Evolutionary conservation across 2,888 invertebrate species (phyloP), one percentile per base, ranked within the genome.

Genomic region (Dasysyrphus albostriatus): DNA sequence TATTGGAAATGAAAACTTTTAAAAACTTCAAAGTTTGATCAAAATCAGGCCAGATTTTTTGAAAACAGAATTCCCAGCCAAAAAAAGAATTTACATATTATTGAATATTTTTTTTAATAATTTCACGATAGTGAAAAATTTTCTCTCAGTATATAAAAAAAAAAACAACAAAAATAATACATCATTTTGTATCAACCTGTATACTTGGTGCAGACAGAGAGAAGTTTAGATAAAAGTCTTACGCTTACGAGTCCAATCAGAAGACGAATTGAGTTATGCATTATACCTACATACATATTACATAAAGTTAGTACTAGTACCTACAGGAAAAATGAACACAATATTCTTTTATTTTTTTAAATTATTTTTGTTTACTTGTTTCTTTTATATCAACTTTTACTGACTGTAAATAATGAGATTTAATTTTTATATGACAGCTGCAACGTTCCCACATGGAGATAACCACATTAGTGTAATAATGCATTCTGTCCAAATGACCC

Each of bases 391-490:
- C n/a, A 14, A 65, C 34, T 49, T 49, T 67, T 10, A 51, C 67
- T 47, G 80, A 72, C 44, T 75, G 58, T 80, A 80, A 84, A 61
- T 84, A 72, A 84, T 80, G 75, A 72, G 65, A 44, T 76, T 67
- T 54, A 54, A 80, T 80, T 72, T 78, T 59, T 24, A 67, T 76
- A 54, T 80, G 80, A 84, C 84, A 79, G 75, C 44, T 70, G 75
- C 80, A 73, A 67, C 76, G 39, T 76, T 75, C 72, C 67, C 39
- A 76, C 67, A 72, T 67, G 10, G 65, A 47, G 63, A 59, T 70
- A 54, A 72, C 80, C 84, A 54, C 70, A 80, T 69, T 58, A 34
- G 58, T 58, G 70, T 84, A 84, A 84, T 84, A 72, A 79, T 75
- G 65, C 70, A 59, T 79, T 70, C 79, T 72, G 47, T 70, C 63